phyloP scores from a whole-genome alignment of 2,113 vertebrate genomes.

The Chaetodon trifascialis region DNA sequence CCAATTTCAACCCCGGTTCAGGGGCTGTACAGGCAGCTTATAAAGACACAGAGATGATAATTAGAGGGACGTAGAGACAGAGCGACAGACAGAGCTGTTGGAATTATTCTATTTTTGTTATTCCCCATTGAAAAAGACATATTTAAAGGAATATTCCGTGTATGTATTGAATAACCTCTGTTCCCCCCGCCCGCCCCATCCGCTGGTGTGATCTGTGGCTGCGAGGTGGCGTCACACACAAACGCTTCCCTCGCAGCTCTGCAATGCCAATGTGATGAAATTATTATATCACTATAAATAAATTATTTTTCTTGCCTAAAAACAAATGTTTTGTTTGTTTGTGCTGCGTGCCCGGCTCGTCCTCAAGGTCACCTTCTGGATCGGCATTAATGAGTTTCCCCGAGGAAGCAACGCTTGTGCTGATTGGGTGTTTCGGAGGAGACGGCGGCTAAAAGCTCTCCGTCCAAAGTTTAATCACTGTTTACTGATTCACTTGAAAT shows the following conservation, averaged over 20 bases:
- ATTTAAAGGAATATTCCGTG: conserved; percentile 78
- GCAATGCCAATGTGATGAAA: conserved; percentile 78
- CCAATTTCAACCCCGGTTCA: neutral
- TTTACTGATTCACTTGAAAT: neutral
- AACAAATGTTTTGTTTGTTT: conserved; percentile 34
- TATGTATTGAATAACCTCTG: conserved; percentile 71
- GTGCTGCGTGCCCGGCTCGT: neutral
- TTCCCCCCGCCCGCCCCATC: conserved; percentile 52
- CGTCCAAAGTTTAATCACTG: conserved; percentile 16
- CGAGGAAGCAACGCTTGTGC: neutral
- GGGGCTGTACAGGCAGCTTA: conserved; percentile 60
- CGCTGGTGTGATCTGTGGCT: conserved; percentile 65
- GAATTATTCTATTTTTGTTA: conserved; percentile 83
- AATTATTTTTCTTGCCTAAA: conserved; percentile 84
- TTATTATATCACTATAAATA: conserved; percentile 82
- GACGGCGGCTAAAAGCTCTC: neutral
- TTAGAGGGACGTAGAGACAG: conserved; percentile 55
- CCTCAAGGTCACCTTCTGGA: conserved; percentile 20
- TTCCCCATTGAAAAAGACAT: conserved; percentile 67
- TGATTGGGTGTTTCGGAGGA: conserved; percentile 28
- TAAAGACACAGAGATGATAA: conserved; percentile 55
- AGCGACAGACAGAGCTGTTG: conserved; percentile 68
- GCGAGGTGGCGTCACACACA: conserved; percentile 51
- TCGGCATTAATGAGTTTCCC: conserved; percentile 15
- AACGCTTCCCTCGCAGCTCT: conserved; percentile 58